Conservation (phyloP, 2,888 invertebrate genomes). For the Leptinotarsa rubiginosa region DNA sequence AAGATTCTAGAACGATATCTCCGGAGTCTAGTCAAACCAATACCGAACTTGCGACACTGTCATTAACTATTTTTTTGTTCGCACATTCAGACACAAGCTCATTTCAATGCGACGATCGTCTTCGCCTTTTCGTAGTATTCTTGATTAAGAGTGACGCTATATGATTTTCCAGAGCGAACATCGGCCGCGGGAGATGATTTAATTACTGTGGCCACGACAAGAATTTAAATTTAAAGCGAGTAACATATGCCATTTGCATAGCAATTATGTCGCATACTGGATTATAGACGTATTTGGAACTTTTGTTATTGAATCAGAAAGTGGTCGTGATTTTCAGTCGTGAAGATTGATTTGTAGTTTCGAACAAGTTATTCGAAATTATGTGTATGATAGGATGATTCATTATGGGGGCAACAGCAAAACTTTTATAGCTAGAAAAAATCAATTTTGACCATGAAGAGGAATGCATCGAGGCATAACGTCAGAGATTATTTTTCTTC, state of each 20-base stretch:
- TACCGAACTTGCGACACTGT: neutral
- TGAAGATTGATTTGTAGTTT: neutral
- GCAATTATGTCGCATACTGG: neutral
- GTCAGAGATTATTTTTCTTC: too few relatives aligned
- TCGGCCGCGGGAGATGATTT: constrained; percentile 21
- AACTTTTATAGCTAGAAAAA: too few relatives aligned
- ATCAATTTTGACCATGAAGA: too few relatives aligned
- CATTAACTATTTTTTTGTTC: neutral
- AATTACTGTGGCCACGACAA: constrained; percentile 17
- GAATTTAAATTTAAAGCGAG: constrained; percentile 7
- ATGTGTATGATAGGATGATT: too few relatives aligned
- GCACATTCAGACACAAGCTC: constrained; percentile 17
- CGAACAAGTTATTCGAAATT: too few relatives aligned
- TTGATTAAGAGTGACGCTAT: constrained; percentile 37
- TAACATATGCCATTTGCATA: constrained; percentile 17
- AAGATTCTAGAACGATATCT: neutral
- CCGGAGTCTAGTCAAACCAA: neutral
- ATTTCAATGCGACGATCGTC: constrained; percentile 27
- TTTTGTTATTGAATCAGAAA: neutral
- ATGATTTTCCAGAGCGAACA: constrained; percentile 32
- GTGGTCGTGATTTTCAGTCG: neutral
- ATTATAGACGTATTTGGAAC: neutral
- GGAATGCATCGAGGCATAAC: too few relatives aligned
- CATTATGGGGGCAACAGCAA: too few relatives aligned
- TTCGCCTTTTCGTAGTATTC: constrained; percentile 24